Conservation (phyloP, 2,113 vertebrate genomes). For the Ovis canadensis region DNA sequence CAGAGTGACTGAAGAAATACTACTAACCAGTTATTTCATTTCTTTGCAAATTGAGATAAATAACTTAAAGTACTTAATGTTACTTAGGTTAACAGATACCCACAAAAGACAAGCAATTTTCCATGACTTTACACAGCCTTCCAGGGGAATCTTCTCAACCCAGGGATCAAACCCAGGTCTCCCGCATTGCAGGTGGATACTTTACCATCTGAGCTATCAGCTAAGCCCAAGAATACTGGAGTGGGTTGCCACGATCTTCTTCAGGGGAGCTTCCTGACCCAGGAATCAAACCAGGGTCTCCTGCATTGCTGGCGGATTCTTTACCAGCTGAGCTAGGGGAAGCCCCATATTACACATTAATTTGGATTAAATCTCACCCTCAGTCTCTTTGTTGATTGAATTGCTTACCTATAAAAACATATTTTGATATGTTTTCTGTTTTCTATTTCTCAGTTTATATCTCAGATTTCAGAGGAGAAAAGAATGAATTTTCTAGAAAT, state of each 20-base stretch:
- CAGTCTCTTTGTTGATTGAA: not conserved
- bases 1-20: not conserved
- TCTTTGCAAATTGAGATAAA: conserved; percentile 9
- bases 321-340: not conserved
- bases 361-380: not conserved
- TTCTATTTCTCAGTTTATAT: not conserved
- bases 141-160: not conserved
- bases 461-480: not conserved
- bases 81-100: not conserved
- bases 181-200: not conserved
- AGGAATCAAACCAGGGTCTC: not conserved
- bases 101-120: not conserved
- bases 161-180: not conserved
- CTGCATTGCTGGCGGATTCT: not conserved
- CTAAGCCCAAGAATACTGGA: not conserved
- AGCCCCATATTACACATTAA: not conserved
- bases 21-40: not conserved
- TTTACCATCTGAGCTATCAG: not conserved
- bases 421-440: not conserved
- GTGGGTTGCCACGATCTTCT: not conserved
- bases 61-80: not conserved
- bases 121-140: not conserved
- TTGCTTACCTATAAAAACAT: not conserved
- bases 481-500: not conserved
- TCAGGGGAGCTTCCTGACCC: not conserved